Percentiles rank a stretch among this genome's conserved stretches.
Evolutionary conservation across 2,888 invertebrate species (phyloP).

Genomic region (Plebejus melissa): DNA sequence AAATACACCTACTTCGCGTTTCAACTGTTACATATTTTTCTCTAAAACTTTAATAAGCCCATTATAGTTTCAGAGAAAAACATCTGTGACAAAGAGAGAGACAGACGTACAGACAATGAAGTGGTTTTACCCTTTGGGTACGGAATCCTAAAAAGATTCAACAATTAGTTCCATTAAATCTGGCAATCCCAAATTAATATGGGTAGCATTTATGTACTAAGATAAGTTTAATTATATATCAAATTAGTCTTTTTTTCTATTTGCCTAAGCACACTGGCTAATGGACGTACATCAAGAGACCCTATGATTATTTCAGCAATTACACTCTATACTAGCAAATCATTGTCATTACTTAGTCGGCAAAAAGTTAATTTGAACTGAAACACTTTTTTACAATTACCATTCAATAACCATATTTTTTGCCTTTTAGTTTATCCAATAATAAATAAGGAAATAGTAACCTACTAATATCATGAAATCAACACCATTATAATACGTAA

Average conservation of each 20-base stretch:
- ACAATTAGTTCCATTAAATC: not conserved
- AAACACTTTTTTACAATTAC: not conserved
- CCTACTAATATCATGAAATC: too few relatives aligned
- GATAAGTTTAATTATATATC: not conserved
- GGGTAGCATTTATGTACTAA: not conserved
- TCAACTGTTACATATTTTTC: too few relatives aligned
- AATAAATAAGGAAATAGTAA: too few relatives aligned
- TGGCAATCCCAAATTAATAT: not conserved
- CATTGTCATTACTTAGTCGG: constrained; percentile 61
- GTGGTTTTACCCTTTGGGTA: too few relatives aligned
- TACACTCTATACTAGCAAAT: constrained; percentile 49
- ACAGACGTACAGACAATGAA: too few relatives aligned
- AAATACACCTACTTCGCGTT: too few relatives aligned
- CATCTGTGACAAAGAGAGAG: too few relatives aligned
- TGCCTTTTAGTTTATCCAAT: not conserved
- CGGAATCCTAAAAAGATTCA: too few relatives aligned
- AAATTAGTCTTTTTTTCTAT: not conserved
- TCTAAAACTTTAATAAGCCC: too few relatives aligned
- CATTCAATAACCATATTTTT: not conserved
- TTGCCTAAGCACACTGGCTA: constrained; percentile 23
- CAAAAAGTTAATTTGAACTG: constrained; percentile 36
- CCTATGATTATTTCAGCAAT: constrained; percentile 50
- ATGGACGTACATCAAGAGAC: constrained; percentile 35
- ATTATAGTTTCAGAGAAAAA: too few relatives aligned
- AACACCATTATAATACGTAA: too few relatives aligned